Percentiles rank a stretch among this genome's conserved stretches.
Conservation (phyloP, 2,888 invertebrate species). For the Selenia dentaria region DNA sequence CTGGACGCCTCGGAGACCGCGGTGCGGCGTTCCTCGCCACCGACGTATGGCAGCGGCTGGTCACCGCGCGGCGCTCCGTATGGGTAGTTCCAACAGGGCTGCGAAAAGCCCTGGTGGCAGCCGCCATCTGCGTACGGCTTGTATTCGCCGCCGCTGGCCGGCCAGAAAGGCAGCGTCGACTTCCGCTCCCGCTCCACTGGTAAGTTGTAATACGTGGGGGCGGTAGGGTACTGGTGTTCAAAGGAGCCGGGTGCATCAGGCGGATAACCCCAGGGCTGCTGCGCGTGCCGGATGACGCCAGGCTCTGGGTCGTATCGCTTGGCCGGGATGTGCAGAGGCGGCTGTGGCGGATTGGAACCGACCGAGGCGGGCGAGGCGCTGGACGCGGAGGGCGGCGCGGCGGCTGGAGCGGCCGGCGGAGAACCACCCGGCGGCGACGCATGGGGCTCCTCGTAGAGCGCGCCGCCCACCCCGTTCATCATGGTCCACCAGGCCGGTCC, state of each 20-base stretch:
- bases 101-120: slow-evolving; percentile 89
- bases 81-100: slow-evolving; percentile 91
- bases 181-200: slow-evolving; percentile 87
- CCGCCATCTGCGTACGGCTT: slow-evolving; percentile 83
- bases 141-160: slow-evolving; percentile 86
- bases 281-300: slow-evolving; percentile 91
- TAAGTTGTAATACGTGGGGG: slow-evolving; percentile 90
- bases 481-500: slow-evolving; percentile 94
- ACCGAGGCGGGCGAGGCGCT: slow-evolving; percentile 85
- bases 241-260: slow-evolving; percentile 87
- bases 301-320: slow-evolving; percentile 89
- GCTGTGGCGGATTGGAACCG: slow-evolving; percentile 89
- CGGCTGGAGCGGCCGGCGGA: slow-evolving; percentile 88
- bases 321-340: slow-evolving; percentile 95
- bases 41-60: slow-evolving; percentile 88
- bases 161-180: slow-evolving; percentile 89
- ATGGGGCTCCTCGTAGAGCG: slow-evolving; percentile 90
- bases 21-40: slow-evolving; percentile 88
- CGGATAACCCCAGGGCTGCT: slow-evolving; percentile 91
- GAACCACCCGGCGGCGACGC: slow-evolving; percentile 85
- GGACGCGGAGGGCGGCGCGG: slow-evolving; percentile 85
- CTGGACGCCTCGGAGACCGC: slow-evolving; percentile 86
- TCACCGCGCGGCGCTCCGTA: slow-evolving; percentile 86
- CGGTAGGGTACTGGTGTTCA: slow-evolving; percentile 88
- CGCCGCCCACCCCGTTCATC: slow-evolving; percentile 92